These are phyloP conservation scores for Zaprionus lineosus DNA, from an alignment of 2,888 invertebrate genomes.

Conservation along the genomic window DNA sequence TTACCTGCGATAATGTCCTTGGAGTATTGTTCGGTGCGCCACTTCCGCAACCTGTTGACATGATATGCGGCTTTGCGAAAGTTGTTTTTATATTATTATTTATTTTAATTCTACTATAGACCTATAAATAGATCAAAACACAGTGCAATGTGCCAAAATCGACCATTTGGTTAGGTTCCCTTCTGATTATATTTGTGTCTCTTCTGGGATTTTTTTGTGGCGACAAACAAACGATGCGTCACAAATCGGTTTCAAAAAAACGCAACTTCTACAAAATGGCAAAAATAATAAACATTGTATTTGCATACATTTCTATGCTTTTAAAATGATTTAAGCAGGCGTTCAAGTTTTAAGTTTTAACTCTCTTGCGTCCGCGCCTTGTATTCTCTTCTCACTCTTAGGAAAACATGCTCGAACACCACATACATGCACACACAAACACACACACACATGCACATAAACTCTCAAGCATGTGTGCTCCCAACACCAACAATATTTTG, in stretches of 20 bases:
- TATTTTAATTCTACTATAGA: conserved; percentile 26
- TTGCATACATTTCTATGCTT: conserved; percentile 27
- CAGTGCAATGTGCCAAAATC: conserved; percentile 72
- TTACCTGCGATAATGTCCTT: conserved; percentile 42
- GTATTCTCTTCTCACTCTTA: conserved; percentile 1
- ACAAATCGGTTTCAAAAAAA: conserved; percentile 22
- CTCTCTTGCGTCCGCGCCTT: conserved; percentile 52
- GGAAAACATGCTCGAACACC: no score
- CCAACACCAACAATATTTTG: conserved; percentile 19
- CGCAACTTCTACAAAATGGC: conserved; percentile 23
- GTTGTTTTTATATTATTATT: conserved; percentile 12
- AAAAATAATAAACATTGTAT: conserved; percentile 17
- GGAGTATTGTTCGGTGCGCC: conserved; percentile 20
- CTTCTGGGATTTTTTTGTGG: not conserved
- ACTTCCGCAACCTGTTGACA: conserved; percentile 75
- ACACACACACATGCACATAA: not conserved
- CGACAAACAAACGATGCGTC: conserved; percentile 54
- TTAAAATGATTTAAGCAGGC: conserved; percentile 23
- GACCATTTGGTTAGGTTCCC: conserved; percentile 7
- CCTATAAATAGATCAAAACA: conserved; percentile 59
- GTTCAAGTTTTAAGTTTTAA: conserved; percentile 35
- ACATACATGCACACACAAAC: not conserved
- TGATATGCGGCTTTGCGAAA: conserved; percentile 29
- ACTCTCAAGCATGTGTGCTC: not conserved
- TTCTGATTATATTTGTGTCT: not conserved